Conservation (phyloP, 2,797 vertebrate genomes). For the Sarcoramphus papa region DNA sequence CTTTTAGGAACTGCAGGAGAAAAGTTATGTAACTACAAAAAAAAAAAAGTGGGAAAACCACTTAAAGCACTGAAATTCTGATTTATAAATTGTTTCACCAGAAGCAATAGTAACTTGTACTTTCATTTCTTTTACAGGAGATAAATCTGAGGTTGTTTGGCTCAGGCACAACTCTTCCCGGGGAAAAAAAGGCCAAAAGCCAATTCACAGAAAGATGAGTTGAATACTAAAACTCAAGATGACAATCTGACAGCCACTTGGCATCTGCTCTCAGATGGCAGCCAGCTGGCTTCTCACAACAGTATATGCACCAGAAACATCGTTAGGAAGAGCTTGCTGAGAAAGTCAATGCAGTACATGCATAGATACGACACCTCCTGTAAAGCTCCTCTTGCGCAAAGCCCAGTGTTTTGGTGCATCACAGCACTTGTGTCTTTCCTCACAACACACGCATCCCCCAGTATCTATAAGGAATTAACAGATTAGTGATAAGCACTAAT, state of each 20-base stretch:
- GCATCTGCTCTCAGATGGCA: constrained; percentile 60
- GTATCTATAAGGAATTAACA: not conserved
- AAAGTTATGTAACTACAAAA: not conserved
- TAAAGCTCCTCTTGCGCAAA: not conserved
- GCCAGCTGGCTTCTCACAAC: constrained; percentile 62
- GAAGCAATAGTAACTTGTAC: constrained; percentile 18
- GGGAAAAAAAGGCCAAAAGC: constrained; percentile 45
- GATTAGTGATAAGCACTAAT: not conserved
- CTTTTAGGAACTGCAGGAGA: not conserved
- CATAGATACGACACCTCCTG: not conserved
- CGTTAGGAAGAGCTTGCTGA: constrained; percentile 32
- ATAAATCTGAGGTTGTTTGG: constrained; percentile 43
- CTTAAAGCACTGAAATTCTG: not conserved
- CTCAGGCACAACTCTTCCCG: not conserved
- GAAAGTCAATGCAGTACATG: not conserved
- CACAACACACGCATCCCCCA: not conserved
- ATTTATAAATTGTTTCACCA: constrained; percentile 17
- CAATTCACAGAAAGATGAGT: constrained; percentile 14
- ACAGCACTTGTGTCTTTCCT: not conserved
- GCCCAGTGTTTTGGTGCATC: not conserved
- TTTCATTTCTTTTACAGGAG: not conserved
- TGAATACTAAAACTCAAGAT: constrained; percentile 48
- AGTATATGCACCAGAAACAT: constrained; percentile 17
- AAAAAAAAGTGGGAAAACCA: not conserved
- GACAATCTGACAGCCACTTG: constrained; percentile 66